A percentile compares a stretch with the other conserved stretches of the same genome.
These are phyloP conservation scores for Rotaria socialis DNA, from an alignment of 2,888 invertebrate species.

Conservation along the genomic window DNA sequence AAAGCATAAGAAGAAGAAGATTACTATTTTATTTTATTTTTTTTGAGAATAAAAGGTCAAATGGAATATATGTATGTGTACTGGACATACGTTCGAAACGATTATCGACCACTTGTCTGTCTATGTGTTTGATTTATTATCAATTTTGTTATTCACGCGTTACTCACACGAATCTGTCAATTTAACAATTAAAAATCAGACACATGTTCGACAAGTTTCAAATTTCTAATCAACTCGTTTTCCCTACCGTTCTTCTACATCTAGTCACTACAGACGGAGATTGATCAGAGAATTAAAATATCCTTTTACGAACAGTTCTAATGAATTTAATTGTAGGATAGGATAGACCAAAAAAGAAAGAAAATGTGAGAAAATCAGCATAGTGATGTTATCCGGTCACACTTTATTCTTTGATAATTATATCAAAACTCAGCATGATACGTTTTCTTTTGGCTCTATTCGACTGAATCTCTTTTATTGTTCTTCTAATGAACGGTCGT, in stretches of 20 bases:
- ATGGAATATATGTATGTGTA: not conserved
- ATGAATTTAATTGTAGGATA: constrained; percentile 23
- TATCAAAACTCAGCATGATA: not conserved
- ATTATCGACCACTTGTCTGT: constrained; percentile 30
- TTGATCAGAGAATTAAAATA: not conserved
- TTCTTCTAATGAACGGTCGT: no score
- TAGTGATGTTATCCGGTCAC: constrained; percentile 8
- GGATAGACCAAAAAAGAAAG: not conserved
- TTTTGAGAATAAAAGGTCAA: not conserved
- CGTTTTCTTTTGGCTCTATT: not conserved
- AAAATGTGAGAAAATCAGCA: not conserved
- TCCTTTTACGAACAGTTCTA: not conserved
- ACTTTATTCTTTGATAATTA: not conserved
- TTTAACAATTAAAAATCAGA: constrained; percentile 37
- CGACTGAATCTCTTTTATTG: no score
- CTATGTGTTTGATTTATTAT: constrained; percentile 32
- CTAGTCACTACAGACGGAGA: no score
- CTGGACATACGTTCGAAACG: not conserved
- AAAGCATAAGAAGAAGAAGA: not conserved
- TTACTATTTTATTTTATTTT: not conserved
- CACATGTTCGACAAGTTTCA: constrained; percentile 32
- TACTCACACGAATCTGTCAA: constrained; percentile 20
- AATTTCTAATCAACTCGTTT: constrained; percentile 5
- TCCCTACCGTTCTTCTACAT: not conserved
- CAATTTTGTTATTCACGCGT: constrained; percentile 20